Conservation (phyloP, 2,113 vertebrate genomes). For the Nyctibius bracteatus region DNA sequence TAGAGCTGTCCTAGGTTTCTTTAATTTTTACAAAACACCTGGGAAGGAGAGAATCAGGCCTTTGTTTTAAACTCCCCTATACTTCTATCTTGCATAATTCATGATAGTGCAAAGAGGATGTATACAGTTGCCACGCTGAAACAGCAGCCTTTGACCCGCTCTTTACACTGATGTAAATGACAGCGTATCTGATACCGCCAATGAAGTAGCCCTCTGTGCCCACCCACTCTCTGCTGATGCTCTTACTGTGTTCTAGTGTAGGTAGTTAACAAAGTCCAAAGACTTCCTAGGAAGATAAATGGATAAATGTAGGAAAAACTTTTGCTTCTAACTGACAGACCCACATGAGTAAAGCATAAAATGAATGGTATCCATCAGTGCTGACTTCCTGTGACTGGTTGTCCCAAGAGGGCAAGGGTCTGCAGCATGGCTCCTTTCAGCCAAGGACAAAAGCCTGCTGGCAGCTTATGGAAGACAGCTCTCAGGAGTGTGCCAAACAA, state of each 20-base stretch:
- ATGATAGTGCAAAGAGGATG: too few species aligned
- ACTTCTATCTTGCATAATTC: not conserved
- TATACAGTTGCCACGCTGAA: accelerated
- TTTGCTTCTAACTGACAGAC: not conserved
- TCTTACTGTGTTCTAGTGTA: not conserved
- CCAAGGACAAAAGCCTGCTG: not conserved
- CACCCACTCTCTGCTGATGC: not conserved
- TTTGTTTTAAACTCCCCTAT: not conserved
- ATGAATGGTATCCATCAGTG: not conserved
- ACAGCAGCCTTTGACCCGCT: not conserved
- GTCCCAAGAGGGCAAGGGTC: not conserved
- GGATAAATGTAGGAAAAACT: not conserved
- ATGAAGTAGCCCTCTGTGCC: not conserved
- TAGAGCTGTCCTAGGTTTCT: not conserved
- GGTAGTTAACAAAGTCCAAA: not conserved
- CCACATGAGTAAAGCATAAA: not conserved
- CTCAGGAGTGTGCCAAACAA: accelerated
- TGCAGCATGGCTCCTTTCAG: not conserved
- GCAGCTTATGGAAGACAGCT: not conserved
- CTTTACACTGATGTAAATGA: not conserved
- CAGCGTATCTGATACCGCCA: accelerated
- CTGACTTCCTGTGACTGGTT: not conserved
- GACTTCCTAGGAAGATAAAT: not conserved
- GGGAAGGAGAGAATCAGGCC: not conserved
- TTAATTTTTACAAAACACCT: not conserved